A percentile compares a stretch with the other conserved stretches of the same genome.
Evolutionary conservation across 2,888 invertebrate genomes (phyloP).

Genomic region (Mythimna lalbum): DNA sequence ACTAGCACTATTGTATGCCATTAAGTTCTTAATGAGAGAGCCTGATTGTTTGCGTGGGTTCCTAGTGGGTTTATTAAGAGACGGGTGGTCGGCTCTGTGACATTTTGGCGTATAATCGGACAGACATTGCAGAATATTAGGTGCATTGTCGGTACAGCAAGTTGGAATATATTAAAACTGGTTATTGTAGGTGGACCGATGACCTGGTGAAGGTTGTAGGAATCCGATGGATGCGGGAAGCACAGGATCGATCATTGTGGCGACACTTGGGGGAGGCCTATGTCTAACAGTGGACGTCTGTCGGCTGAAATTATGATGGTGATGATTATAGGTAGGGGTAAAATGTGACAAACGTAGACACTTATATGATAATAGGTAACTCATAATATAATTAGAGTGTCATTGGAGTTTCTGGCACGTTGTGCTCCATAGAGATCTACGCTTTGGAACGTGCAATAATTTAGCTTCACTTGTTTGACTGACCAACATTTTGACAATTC

Average conservation of each 20-base stretch:
- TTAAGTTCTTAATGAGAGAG: slow-evolving; percentile 56
- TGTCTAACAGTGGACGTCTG: too few relatives aligned
- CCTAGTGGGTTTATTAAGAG: slow-evolving; percentile 38
- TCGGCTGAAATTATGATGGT: too few relatives aligned
- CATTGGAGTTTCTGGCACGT: too few relatives aligned
- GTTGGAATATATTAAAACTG: not conserved
- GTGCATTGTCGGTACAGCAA: not conserved
- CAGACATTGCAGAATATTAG: slow-evolving; percentile 4
- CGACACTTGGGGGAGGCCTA: too few relatives aligned
- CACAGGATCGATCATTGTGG: too few relatives aligned
- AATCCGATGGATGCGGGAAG: too few relatives aligned
- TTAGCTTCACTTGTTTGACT: too few relatives aligned
- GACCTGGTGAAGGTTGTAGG: too few relatives aligned
- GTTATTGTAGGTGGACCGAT: not conserved
- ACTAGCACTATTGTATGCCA: slow-evolving; percentile 53
- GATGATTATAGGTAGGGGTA: not conserved
- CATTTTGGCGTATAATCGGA: slow-evolving; percentile 29
- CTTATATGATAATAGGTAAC: not conserved
- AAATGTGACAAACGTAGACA: slow-evolving; percentile 1
- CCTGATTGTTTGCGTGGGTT: slow-evolving; percentile 54
- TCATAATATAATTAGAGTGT: too few relatives aligned
- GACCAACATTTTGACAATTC: too few relatives aligned
- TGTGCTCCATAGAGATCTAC: too few relatives aligned
- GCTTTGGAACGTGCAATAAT: too few relatives aligned
- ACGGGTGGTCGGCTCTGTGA: slow-evolving; percentile 48